Evolutionary conservation across 2,888 invertebrate species (phyloP).

Genomic region (Lamellibrachia satsuma): DNA sequence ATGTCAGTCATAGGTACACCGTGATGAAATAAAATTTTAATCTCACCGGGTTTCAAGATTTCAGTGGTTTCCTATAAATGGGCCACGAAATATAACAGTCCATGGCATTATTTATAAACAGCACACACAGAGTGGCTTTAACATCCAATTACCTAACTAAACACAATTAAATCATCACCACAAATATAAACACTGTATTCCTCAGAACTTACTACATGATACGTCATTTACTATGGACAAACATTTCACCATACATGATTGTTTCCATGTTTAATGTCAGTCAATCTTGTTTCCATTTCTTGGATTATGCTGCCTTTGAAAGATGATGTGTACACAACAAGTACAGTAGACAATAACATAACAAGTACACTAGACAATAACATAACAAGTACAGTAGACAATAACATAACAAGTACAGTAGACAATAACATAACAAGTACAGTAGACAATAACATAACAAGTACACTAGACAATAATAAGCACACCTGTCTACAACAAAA

Average conservation of each 20-base stretch:
- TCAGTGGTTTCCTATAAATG: conserved; percentile 1
- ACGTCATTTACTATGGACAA: background rate
- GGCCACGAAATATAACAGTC: background rate
- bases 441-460: background rate
- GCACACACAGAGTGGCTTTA: background rate
- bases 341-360: background rate
- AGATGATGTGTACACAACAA: background rate
- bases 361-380: background rate
- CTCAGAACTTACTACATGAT: background rate
- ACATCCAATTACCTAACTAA: background rate
- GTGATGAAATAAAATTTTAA: background rate
- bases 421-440: background rate
- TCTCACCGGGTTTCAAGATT: background rate
- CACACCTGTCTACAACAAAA: background rate
- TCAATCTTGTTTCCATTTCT: background rate
- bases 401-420: background rate
- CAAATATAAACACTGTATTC: background rate
- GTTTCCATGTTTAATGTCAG: background rate
- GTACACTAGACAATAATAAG: background rate
- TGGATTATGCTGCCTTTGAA: background rate
- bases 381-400: background rate
- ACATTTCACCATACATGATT: background rate
- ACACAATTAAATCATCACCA: background rate
- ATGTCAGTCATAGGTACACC: background rate
- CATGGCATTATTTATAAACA: background rate